A percentile compares a stretch with the other conserved stretches of the same genome.
Conservation (phyloP, 2,113 vertebrate genomes). For the Nannobrachium achirus region DNA sequence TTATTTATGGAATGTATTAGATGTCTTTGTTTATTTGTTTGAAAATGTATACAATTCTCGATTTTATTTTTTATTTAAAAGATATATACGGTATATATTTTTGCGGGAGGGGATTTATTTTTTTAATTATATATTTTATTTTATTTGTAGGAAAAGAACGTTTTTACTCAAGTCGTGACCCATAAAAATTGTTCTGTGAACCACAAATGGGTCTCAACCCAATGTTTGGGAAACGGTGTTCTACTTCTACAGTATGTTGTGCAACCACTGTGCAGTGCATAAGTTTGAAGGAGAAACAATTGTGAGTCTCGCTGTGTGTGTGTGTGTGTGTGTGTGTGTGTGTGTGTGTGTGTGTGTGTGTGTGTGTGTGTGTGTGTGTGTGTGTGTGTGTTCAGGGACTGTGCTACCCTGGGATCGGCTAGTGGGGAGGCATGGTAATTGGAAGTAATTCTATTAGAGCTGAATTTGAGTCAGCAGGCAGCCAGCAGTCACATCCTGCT, state of each 20-base stretch:
- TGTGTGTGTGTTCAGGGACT: conserved; percentile 13
- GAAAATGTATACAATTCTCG: no score
- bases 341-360: background rate
- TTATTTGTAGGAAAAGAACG: no score
- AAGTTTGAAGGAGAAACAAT: conserved; percentile 8
- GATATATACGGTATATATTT: no score
- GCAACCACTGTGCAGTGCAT: conserved; percentile 5
- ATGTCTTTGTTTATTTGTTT: no score
- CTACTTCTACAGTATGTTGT: conserved; percentile 23
- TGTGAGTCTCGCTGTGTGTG: conserved; percentile 10
- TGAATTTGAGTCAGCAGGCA: conserved; percentile 62
- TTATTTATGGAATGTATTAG: no score
- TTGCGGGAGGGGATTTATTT: no score
- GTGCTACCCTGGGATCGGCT: conserved; percentile 29
- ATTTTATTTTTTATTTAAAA: no score
- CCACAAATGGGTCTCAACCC: no score
- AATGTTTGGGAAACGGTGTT: no score
- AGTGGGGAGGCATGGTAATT: conserved; percentile 59
- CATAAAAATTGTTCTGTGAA: no score
- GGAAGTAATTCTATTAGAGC: conserved; percentile 69
- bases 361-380: conserved; percentile 3
- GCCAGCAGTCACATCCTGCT: conserved; percentile 35
- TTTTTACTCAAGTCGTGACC: no score
- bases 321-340: conserved; percentile 6
- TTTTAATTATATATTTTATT: no score